Conservation (phyloP, 1,140 invertebrate genomes). For the silkworm (Bombyx mori) region DNA sequence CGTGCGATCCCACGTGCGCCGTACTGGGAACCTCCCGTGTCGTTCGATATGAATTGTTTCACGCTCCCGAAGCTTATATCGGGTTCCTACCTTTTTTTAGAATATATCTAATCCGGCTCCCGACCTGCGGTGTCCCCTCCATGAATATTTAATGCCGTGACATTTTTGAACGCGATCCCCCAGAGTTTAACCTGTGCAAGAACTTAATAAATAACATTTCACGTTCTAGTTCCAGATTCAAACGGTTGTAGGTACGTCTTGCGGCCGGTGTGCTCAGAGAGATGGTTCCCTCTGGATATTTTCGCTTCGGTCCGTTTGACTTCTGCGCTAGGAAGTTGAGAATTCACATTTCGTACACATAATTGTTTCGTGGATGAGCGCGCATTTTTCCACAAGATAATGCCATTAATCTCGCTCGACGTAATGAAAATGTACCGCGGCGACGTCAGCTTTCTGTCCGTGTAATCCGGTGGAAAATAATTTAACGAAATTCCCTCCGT, state of each 20-base stretch:
- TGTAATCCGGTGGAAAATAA: constrained; percentile 30
- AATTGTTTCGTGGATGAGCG: constrained; percentile 38
- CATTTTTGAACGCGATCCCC: constrained; percentile 30
- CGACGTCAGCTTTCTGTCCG: constrained; percentile 15
- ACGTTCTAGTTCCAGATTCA: constrained; percentile 65
- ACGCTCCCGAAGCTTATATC: constrained; percentile 25
- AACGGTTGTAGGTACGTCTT: constrained; percentile 37
- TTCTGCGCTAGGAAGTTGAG: constrained; percentile 10
- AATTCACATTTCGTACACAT: constrained; percentile 27
- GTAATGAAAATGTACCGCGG: constrained; percentile 45
- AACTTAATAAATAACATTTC: constrained; percentile 55
- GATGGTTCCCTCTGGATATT: constrained; percentile 37
- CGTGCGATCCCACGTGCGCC: not conserved
- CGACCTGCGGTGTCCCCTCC: constrained; percentile 40
- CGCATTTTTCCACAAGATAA: constrained; percentile 47
- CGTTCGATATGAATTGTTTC: constrained; percentile 37
- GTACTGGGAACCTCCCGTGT: constrained; percentile 6
- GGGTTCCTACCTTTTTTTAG: constrained; percentile 38
- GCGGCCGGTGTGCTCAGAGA: constrained; percentile 37
- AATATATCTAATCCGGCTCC: constrained; percentile 43
- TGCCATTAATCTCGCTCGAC: constrained; percentile 39
- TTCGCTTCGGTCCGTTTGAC: constrained; percentile 45
- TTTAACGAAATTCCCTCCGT: constrained; percentile 22
- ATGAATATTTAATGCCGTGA: constrained; percentile 65
- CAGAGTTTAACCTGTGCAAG: constrained; percentile 24